Evolutionary conservation across 2,113 vertebrate genomes (phyloP).

Genomic region (Tachysurus fulvidraco): DNA sequence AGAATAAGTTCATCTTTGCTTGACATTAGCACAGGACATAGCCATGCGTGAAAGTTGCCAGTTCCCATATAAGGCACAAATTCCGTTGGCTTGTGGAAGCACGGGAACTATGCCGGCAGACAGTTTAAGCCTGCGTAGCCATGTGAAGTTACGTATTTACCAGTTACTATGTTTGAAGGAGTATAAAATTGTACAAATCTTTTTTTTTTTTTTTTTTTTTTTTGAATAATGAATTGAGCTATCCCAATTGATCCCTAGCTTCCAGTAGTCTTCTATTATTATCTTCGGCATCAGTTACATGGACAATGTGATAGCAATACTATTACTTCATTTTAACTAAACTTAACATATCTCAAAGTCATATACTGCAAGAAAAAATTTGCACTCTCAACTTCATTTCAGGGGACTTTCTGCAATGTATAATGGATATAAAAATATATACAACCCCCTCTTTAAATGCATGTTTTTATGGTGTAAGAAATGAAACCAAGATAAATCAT

Average conservation of each 20-base stretch:
- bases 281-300: neutral
- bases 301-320: neutral
- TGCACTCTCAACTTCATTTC: neutral
- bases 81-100: neutral
- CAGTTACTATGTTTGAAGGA: neutral
- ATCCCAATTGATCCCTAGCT: neutral
- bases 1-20: conserved; percentile 12
- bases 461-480: no score
- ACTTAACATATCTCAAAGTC: neutral
- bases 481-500: no score
- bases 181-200: neutral
- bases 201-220: no score
- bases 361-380: neutral
- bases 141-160: neutral
- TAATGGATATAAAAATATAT: neutral
- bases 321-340: neutral
- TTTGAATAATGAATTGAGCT: neutral
- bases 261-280: neutral
- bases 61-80: conserved; percentile 22
- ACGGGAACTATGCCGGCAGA: neutral
- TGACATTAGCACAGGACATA: conserved; percentile 16
- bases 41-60: conserved; percentile 13
- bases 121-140: neutral
- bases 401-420: neutral
- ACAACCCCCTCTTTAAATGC: no score